A percentile compares a stretch with the other conserved stretches of the same genome.
Evolutionary conservation across 1,140 invertebrate genomes (phyloP).

Genomic region (Drosophila pruinosa): DNA sequence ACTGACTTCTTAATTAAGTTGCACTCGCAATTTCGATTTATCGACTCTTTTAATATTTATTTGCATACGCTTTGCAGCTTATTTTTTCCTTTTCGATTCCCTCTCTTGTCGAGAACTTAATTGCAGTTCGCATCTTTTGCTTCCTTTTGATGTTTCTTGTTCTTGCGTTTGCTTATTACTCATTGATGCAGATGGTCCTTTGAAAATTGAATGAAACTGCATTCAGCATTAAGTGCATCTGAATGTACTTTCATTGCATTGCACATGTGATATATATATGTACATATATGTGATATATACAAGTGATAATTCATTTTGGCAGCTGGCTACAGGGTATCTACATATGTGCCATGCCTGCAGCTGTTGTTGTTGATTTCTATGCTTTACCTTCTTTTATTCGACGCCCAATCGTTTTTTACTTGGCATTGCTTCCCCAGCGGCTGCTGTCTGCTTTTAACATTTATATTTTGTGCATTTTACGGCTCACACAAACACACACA

Average conservation of each 20-base stretch:
- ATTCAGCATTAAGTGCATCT: too few species aligned
- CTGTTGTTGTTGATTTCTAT: not conserved
- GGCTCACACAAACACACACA: constrained; percentile 2
- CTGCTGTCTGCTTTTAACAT: constrained; percentile 18
- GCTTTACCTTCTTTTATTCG: constrained; percentile 24
- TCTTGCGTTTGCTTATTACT: too few species aligned
- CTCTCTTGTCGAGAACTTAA: not conserved
- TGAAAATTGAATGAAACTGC: too few species aligned
- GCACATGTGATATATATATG: too few species aligned
- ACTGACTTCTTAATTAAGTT: constrained; percentile 44
- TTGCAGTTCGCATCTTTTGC: not conserved
- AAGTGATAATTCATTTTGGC: too few species aligned
- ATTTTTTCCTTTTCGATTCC: not conserved
- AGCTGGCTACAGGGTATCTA: not conserved
- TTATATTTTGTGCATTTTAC: constrained; percentile 46
- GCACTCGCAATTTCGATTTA: constrained; percentile 32
- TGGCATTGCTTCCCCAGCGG: constrained; percentile 19
- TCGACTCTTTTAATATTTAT: constrained; percentile 47
- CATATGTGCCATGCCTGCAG: not conserved
- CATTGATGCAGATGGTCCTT: too few species aligned
- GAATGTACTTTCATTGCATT: too few species aligned
- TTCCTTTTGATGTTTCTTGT: not conserved
- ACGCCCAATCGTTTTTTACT: constrained; percentile 47
- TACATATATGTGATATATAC: too few species aligned
- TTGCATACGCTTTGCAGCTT: constrained; percentile 38